Evolutionary conservation across 2,797 vertebrate species (phyloP), one percentile per base, ranked within the genome.

Genomic region (Diplodus sargus): DNA sequence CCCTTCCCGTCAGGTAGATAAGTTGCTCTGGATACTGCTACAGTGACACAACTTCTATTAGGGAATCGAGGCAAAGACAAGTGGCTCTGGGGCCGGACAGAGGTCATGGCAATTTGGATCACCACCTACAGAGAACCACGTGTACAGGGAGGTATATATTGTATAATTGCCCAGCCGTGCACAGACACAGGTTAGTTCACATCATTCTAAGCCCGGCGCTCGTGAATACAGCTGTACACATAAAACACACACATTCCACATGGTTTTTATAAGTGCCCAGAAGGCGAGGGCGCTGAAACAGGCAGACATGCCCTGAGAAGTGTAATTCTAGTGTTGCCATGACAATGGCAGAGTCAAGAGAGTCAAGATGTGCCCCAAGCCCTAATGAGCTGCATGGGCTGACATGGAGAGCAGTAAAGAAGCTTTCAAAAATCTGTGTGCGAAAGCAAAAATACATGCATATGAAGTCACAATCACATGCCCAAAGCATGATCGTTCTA

Each of bases 311-410:
- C 69, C 77, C 70, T 9, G 70, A 84, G 78, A 72, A 80, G 60
- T 80, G 79, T 83, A 87, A 84, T 84, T 78, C 23, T 7, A 57
- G 70, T 67, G 91, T 91, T 89, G 84, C 89, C 81, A 90, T 89
- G 87, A 82, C 85, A 22, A 92, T 85, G 58, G 49, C 60, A 59
- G 78, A 87, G 80, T 79, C 78, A 73, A 85, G 84, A 48, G 81
- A 85, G 84, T 83, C 81, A 80, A 87, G 82, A 83, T 86, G 74
- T 78, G 86, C 82, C 86, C 78, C 85, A 68, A 89, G 80, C 70
- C 81, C 69, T 91, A 91, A 92, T 88, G 80, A 91, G 90, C 83
- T 62, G 80, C 76, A 83, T 63, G 76, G 83, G 71, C 79, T 81
- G 83, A 81, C 81, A 76, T 45, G 23, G 73, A 89, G 80, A 81